These are phyloP conservation scores for Archivesica marissinica DNA, from an alignment of 1,140 invertebrate species.

Conservation along the genomic window DNA sequence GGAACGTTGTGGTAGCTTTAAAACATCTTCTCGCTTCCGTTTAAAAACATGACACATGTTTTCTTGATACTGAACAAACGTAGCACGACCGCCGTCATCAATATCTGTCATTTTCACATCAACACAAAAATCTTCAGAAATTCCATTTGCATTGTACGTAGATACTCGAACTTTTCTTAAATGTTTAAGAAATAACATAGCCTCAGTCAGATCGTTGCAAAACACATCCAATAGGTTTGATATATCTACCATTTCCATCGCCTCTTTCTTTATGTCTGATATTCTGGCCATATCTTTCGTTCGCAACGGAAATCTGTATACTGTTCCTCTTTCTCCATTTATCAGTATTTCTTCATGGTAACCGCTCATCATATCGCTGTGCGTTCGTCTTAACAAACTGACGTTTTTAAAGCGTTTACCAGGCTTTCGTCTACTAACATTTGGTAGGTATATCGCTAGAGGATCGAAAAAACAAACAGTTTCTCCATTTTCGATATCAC, in stretches of 20 bases:
- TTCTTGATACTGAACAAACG: conserved; percentile 51
- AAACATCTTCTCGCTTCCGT: not conserved
- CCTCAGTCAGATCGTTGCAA: conserved; percentile 68
- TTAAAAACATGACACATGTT: not conserved
- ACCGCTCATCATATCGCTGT: conserved; percentile 72
- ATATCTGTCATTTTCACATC: conserved; percentile 42
- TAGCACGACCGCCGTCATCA: conserved; percentile 30
- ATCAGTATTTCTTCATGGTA: conserved; percentile 64
- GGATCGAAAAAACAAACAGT: conserved; percentile 81
- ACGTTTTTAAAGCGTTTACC: conserved; percentile 71
- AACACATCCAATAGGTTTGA: conserved; percentile 68
- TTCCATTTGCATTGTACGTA: not conserved
- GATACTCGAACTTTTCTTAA: conserved; percentile 69
- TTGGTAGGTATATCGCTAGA: conserved; percentile 74
- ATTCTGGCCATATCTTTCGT: conserved; percentile 66
- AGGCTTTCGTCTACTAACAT: conserved; percentile 67
- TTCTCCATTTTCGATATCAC: conserved; percentile 68
- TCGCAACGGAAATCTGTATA: conserved; percentile 76
- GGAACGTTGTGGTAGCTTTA: conserved; percentile 9
- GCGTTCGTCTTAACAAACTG: conserved; percentile 54
- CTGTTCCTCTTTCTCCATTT: conserved; percentile 65
- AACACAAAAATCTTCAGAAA: conserved; percentile 58
- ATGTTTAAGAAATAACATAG: conserved; percentile 77
- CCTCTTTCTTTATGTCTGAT: conserved; percentile 68
- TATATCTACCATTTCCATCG: conserved; percentile 58